Evolutionary conservation across 2,888 invertebrate species (phyloP).

Genomic region (Drosophila antonietae): DNA sequence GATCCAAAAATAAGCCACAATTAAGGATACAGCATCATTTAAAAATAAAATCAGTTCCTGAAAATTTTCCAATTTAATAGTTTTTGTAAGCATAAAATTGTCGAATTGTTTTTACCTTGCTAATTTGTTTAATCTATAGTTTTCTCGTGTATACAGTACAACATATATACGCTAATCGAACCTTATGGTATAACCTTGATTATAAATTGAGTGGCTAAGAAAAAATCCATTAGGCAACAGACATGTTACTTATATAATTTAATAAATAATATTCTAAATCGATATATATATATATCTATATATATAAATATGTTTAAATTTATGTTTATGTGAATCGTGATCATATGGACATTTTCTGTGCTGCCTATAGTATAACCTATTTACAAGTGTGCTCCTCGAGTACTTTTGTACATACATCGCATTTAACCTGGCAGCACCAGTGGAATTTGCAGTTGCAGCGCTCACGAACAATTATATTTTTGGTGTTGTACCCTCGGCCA

Average conservation of each 20-base stretch:
- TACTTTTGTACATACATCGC: slow-evolving; percentile 92
- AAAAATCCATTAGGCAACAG: slow-evolving; percentile 56
- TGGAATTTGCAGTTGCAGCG: slow-evolving; percentile 97
- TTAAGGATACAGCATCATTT: slow-evolving; percentile 2
- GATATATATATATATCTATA: slow-evolving; percentile 36
- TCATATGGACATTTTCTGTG: slow-evolving; percentile 56
- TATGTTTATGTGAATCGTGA: slow-evolving; percentile 56
- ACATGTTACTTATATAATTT: slow-evolving; percentile 54
- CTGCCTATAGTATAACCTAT: slow-evolving; percentile 84
- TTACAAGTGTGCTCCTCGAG: slow-evolving; percentile 95
- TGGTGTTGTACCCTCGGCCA: slow-evolving; percentile 95
- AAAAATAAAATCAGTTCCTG: slow-evolving; percentile 18
- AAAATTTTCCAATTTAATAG: slow-evolving; percentile 30
- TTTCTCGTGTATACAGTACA: slow-evolving; percentile 44
- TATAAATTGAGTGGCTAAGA: slow-evolving; percentile 30
- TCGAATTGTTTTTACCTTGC: slow-evolving; percentile 31
- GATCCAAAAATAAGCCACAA: slow-evolving; percentile 5
- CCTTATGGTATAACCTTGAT: slow-evolving; percentile 50
- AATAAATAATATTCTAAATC: slow-evolving; percentile 65
- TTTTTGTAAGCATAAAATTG: slow-evolving; percentile 34
- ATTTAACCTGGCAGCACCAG: slow-evolving; percentile 98
- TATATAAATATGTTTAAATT: slow-evolving; percentile 35
- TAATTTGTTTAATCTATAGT: slow-evolving; percentile 33
- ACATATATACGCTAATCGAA: slow-evolving; percentile 38
- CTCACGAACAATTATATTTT: slow-evolving; percentile 90